phyloP scores from a whole-genome alignment of 2,797 vertebrate species.

The Melanogrammus aeglefinus region DNA sequence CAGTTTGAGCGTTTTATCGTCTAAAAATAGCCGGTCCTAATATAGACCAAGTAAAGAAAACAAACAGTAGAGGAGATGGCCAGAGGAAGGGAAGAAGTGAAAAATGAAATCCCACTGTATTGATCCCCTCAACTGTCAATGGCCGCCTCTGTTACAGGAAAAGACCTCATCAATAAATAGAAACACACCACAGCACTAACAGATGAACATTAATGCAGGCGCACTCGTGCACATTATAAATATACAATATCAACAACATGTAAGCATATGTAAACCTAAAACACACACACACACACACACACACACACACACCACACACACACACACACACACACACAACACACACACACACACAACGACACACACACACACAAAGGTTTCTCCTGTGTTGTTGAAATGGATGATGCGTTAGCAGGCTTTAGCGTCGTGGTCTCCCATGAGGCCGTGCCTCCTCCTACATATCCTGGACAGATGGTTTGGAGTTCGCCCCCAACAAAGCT shows the following conservation, averaged over 20 bases:
- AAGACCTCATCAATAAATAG: conserved; percentile 58
- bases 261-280: conserved; percentile 10
- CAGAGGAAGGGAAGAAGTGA: conserved; percentile 10
- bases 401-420: too few species aligned
- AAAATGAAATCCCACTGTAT: conserved; percentile 42
- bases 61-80: neutral
- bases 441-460: conserved; percentile 30
- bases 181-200: conserved; percentile 47
- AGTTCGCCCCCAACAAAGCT: conserved; percentile 54
- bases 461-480: conserved; percentile 64
- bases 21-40: neutral
- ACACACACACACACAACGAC: conserved; percentile 20
- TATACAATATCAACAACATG: neutral
- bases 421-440: conserved; percentile 25
- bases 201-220: conserved; percentile 23
- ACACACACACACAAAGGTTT: conserved; percentile 11
- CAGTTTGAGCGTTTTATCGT: neutral
- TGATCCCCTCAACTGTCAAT: conserved; percentile 25
- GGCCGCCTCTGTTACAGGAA: conserved; percentile 44
- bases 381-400: conserved; percentile 22
- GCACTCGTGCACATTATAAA: neutral
- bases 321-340: conserved; percentile 11
- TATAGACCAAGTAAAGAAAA: neutral
- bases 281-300: conserved; percentile 19
- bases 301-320: conserved; percentile 16